Base-by-base conservation (phyloP, 2,113 vertebrate species). In the Fregetta grallaria region DNA sequence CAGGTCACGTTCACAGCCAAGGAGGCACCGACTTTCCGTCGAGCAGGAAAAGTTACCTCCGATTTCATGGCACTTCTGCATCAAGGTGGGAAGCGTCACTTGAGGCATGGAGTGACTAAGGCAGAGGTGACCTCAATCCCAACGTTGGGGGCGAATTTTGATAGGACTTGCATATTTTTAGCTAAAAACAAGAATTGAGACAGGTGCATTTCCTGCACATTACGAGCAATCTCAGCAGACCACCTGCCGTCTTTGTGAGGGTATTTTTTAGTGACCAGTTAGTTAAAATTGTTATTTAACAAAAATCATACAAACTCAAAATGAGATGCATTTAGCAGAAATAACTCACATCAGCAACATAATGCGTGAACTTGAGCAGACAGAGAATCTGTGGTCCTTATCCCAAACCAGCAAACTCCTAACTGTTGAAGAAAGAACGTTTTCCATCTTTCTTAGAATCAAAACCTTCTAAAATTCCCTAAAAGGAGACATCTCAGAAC, bases 311-410 rank as follows among this genome's bases (percentile, higher is more conserved):
- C 5, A 4, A 59, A 8, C 9, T 32, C 47, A 49, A 21, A 40
- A 27, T 1, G 9, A 17, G 62, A 14, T 4, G 12, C 19, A 8
- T 65, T 50, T 7, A 32, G 21, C 36, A 23, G 66, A 56, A 88
- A 11, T 8, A 21, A 70, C 62, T 76, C 62, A 18, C 18, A 14
- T 7, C 4, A 8, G 56, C 53, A 74, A 22, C 27, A 5, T 1
- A 4, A 13, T 4, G 18, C 2, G 0, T 10, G 45, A 25, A 9
- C 44, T 4, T 5, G 10, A 38, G 63, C 52, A 13, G 40, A 8
- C 8, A 21, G 47, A 29, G 36, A 50, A 30, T 8, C 49, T 12
- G 13, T 3, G n/a, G 22, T 26, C 36, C 72, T 52, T 4, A 40
- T 4, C 53, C 45, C 38, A 4, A 42, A 18, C 1, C 34, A 23